phyloP scores from a whole-genome alignment of 2,888 invertebrate genomes.

The Onthophagus sagittarius region DNA sequence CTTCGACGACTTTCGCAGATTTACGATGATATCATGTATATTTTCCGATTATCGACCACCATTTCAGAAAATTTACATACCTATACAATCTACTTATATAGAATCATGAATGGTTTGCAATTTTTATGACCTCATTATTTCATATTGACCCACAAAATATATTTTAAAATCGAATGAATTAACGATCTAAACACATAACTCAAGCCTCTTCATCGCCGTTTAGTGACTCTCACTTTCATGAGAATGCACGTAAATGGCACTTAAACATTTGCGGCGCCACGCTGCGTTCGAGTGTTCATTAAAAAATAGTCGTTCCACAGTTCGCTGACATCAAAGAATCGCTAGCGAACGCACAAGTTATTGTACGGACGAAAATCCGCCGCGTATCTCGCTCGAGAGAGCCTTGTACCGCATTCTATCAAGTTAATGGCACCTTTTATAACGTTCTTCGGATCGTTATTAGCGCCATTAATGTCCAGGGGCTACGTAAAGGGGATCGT shows the following conservation, averaged over 20 bases:
- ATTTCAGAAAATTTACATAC: not conserved
- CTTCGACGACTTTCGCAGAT: not conserved
- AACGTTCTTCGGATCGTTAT: constrained; percentile 2
- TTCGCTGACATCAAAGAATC: constrained; percentile 22
- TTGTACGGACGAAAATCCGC: constrained; percentile 9
- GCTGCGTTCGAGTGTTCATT: constrained; percentile 19
- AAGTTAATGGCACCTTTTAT: constrained; percentile 11
- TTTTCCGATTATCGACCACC: not conserved
- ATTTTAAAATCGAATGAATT: no score
- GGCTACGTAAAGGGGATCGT: not conserved
- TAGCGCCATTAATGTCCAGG: constrained; percentile 7
- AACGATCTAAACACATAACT: no score
- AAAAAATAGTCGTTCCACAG: constrained; percentile 20
- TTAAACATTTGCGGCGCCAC: constrained; percentile 16
- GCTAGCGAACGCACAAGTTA: constrained; percentile 15
- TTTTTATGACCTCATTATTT: not conserved
- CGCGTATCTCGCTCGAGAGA: not conserved
- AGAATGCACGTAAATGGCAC: not conserved
- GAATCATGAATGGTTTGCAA: not conserved
- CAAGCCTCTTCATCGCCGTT: no score
- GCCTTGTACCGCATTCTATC: not conserved
- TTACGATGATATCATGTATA: not conserved
- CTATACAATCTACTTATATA: not conserved
- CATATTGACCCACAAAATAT: not conserved
- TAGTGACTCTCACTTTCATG: not conserved